These are phyloP conservation scores for Paelopatides confundens DNA, from an alignment of 53 echinoderm and acorn worm species.

Conservation along the genomic window DNA sequence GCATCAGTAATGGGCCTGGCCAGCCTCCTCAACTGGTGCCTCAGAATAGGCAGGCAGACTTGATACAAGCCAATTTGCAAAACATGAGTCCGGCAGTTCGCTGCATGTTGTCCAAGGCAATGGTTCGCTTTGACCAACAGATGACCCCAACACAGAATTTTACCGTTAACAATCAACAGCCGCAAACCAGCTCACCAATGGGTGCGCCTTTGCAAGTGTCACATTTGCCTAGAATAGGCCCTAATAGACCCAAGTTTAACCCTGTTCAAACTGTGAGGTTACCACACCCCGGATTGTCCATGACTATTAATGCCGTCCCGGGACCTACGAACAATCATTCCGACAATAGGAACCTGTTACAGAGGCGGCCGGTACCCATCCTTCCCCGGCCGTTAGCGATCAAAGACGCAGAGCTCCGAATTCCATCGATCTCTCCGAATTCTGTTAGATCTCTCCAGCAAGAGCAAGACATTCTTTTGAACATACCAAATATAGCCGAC, in stretches of 20 bases:
- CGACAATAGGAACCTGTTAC: not conserved
- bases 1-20: not conserved
- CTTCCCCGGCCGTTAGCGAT: not conserved
- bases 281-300: constrained; percentile 6
- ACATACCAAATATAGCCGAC: constrained; percentile 33
- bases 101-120: constrained; percentile 7
- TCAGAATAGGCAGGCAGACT: not conserved
- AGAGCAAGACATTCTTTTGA: constrained; percentile 2
- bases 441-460: constrained; percentile 24
- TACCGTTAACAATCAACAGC: not conserved
- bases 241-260: not conserved
- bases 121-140: constrained; percentile 10
- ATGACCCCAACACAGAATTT: not conserved
- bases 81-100: constrained; percentile 32
- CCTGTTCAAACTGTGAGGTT: constrained; percentile 3
- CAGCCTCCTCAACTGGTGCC: not conserved
- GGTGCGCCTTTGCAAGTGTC: not conserved
- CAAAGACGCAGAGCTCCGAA: constrained; percentile 24
- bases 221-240: not conserved
- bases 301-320: not conserved
- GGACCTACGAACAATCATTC: not conserved
- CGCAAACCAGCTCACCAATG: not conserved
- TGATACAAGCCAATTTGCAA: constrained; percentile 43
- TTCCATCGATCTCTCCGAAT: constrained; percentile 45
- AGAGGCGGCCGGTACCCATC: constrained; percentile 1